Base-by-base conservation (phyloP, 2,888 invertebrate species). In the Hypomecis atomaria region DNA sequence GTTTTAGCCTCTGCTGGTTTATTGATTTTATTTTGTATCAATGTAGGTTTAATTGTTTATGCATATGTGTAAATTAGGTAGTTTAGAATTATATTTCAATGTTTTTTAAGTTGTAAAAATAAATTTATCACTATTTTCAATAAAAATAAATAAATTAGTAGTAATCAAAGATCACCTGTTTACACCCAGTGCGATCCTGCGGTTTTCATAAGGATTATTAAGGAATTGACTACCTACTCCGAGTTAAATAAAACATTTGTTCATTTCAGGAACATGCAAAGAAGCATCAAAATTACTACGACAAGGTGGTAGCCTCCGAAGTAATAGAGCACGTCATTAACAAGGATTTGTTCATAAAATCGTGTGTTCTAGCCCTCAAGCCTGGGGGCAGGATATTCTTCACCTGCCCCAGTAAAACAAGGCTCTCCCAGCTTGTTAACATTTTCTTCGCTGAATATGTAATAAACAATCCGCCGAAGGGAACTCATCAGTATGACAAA, bases 401-500 rank as follows among this genome's bases (percentile, higher is more conserved):
- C 67, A 96, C 96, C 0, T 95, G 96, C 0, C 87, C 95, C 0
- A 95, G 94, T 75, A 94, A 94, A 75, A 95, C 95, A 0, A 72
- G 86, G 34, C 52, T 90, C 0, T 94, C 98, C 4, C 96, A 96
- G 89, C 54, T 97, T 0, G 44, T 94, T 65, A 78, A 90, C 0
- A 96, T 99, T 58, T 86, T 95, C 44, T 73, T 95, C 0, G 97
- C 96, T 0, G 99, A 99, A 91, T 94, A 96, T 84, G 70, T 98
- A 0, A 75, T 98, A 0, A 91, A 93, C 42, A 57, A 96, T 0
- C 82, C 98, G 10, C 98, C 99, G 0, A 89, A 88, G 72, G 98
- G 98, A 4, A 98, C 98, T 0, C 99, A 99, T 84, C 95, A 98
- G 64, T 98, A 96, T 95, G 94, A 97, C 7, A 98, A 98, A 87